Percentiles rank a stretch among this genome's conserved stretches.
phyloP scores from a whole-genome alignment of 2,113 vertebrate species.

The Struthio camelus region DNA sequence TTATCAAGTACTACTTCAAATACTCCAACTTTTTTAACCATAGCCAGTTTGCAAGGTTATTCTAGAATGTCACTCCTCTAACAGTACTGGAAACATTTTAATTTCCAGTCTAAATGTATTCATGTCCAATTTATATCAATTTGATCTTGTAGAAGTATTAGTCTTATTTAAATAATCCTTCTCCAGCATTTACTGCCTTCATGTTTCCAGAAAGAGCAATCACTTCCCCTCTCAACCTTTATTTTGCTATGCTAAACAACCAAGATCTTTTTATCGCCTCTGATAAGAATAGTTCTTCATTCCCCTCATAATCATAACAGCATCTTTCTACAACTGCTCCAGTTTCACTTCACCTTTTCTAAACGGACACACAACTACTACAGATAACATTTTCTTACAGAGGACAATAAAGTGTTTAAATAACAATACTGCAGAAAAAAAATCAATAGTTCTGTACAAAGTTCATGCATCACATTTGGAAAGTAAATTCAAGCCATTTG shows the following conservation, averaged over 20 bases:
- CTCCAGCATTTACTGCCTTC: background rate
- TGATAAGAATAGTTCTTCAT: background rate
- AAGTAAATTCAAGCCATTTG: background rate
- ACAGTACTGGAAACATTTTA: background rate
- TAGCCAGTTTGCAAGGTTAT: background rate
- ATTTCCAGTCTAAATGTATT: background rate
- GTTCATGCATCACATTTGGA: background rate
- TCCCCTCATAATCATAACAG: background rate
- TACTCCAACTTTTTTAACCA: background rate
- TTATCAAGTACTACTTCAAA: background rate
- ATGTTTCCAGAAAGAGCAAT: background rate
- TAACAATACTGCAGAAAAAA: background rate
- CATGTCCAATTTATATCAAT: background rate
- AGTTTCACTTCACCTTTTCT: background rate
- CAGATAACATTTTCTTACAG: background rate
- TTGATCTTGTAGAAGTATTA: background rate
- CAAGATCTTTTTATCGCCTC: background rate
- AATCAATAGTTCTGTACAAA: background rate
- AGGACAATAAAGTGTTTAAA: background rate
- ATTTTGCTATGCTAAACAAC: background rate
- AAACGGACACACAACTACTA: background rate
- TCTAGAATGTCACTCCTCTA: background rate
- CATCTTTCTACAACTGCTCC: background rate
- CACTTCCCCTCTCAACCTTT: background rate
- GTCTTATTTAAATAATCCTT: background rate